Evolutionary conservation across 2,797 vertebrate genomes (phyloP), one percentile per base, ranked within the genome.

Genomic region (Eremophila alpestris): DNA sequence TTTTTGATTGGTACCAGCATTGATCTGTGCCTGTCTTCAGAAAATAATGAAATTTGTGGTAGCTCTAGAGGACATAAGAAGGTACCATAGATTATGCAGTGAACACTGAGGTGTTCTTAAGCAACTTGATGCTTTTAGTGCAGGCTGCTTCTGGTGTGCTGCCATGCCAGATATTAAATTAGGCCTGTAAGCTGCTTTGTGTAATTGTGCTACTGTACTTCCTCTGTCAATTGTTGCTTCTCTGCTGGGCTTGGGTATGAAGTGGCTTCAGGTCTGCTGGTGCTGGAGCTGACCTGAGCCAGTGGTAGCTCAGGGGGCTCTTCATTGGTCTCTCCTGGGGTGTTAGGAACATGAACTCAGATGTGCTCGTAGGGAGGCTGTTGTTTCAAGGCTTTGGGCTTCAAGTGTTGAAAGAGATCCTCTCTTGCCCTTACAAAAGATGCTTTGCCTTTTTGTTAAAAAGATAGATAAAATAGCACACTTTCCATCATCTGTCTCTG

Each of bases 401-500:
- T 81, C 30, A 36, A 27, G 21, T 1, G 0, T 23, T 55, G 23
- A n/a, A 63, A 76, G 41, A 70, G 32, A 30, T 0, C 0, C 2
- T 43, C 12, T 32, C 40, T 48, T 82, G 7, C 24, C 4, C 5
- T 70, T 64, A 18, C 1, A 21, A 34, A 51, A 68, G 15, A 17
- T 55, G 14, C 0, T 1, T 54, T 46, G 11, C 14, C 34, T 68
- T 55, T 41, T 27, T 48, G 29, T n/a, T 82, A 36, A 81, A 88
- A 78, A 36, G 23, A 11, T 7, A 41, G 41, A 7, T n/a, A 51
- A n/a, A 32, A 51, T 5, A 30, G 23, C 38, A 45, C 3, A 7
- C 12, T 36, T 59, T 51, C 51, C 8, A 59, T 75, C 32, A 7
- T 45, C 14, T 34, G 0, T 20, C n/a, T 88, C 54, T 86, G 63